Conservation (phyloP, 2,888 invertebrate genomes). For the Athripsodes cinereus region DNA sequence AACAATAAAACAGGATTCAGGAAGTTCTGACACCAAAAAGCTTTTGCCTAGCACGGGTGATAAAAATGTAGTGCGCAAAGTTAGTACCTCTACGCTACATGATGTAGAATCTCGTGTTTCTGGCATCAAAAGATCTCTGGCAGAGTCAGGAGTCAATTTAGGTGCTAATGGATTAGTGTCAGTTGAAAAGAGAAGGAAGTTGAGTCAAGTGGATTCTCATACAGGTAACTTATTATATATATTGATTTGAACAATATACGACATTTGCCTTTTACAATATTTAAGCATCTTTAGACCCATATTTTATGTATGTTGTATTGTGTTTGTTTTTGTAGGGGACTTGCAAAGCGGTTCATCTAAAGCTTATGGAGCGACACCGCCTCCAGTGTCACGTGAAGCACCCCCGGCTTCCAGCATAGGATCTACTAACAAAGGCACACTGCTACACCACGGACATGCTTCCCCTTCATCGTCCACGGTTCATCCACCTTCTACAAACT, state of each 20-base stretch:
- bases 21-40: neutral
- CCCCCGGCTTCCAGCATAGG: conserved; percentile 42
- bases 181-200: conserved; percentile 59
- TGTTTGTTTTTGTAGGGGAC: conserved; percentile 16
- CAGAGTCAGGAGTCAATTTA: conserved; percentile 12
- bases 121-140: conserved; percentile 13
- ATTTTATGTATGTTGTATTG: neutral
- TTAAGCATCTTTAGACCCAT: too few relatives aligned
- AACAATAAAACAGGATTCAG: neutral
- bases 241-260: too few relatives aligned
- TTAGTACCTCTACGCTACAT: conserved; percentile 40
- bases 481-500: conserved; percentile 27
- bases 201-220: conserved; percentile 45
- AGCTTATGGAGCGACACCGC: conserved; percentile 13
- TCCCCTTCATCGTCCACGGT: conserved; percentile 35
- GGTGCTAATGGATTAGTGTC: conserved; percentile 56
- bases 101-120: conserved; percentile 37
- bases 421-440: conserved; percentile 65
- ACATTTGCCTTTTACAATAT: neutral
- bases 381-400: conserved; percentile 30
- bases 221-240: neutral
- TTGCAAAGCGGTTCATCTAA: neutral
- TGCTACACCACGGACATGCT: conserved; percentile 31
- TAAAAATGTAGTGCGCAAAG: neutral
- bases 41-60: neutral